Evolutionary conservation across 1,140 invertebrate genomes (phyloP).

Genomic region (Drosophila equinoxialis): DNA sequence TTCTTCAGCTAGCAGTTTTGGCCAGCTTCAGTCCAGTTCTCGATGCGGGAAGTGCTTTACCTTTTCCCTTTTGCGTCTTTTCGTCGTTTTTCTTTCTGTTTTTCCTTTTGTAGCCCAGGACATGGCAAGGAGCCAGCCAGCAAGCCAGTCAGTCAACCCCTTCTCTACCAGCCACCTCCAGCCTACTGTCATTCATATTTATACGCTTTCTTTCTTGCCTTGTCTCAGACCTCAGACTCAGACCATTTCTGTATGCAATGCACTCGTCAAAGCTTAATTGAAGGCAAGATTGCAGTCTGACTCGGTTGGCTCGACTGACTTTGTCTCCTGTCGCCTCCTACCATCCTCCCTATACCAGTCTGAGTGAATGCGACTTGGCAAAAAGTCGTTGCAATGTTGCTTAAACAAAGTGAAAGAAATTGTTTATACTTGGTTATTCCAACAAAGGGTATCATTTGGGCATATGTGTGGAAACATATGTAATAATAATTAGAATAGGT

Average conservation of each 20-base stretch:
- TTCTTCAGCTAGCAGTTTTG: constrained; percentile 33
- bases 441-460: neutral
- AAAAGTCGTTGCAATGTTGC: constrained; percentile 64
- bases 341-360: constrained; percentile 17
- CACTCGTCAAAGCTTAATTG: constrained; percentile 83
- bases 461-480: neutral
- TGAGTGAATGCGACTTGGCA: constrained; percentile 76
- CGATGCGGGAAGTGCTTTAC: constrained; percentile 8
- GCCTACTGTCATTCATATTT: constrained; percentile 69
- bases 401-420: constrained; percentile 78
- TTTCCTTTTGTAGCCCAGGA: constrained; percentile 46
- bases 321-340: constrained; percentile 10
- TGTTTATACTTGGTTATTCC: constrained; percentile 41
- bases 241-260: constrained; percentile 62
- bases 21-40: constrained; percentile 25
- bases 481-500: neutral
- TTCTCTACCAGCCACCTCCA: neutral
- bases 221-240: constrained; percentile 39
- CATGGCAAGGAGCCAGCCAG: constrained; percentile 63
- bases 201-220: constrained; percentile 64
- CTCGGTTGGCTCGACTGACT: constrained; percentile 42
- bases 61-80: constrained; percentile 5
- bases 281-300: constrained; percentile 79
- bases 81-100: constrained; percentile 20
- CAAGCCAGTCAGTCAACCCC: constrained; percentile 23